These are phyloP conservation scores for Notospermus geniculatus DNA, from an alignment of 1,140 invertebrate genomes.

Conservation along the genomic window DNA sequence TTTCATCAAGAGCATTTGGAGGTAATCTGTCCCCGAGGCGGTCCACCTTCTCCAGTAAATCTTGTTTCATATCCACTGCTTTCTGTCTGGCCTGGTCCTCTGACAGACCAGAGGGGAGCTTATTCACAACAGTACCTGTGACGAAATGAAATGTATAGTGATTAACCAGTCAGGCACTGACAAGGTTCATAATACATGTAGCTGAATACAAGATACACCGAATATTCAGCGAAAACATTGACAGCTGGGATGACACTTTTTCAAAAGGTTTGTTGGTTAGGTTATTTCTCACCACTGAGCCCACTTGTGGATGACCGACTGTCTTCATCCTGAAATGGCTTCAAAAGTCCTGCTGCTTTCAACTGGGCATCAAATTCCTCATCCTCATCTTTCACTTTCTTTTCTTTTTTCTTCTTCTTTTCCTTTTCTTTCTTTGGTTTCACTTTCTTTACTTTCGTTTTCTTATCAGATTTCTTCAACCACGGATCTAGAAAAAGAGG, in stretches of 20 bases:
- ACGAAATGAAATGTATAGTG: no score
- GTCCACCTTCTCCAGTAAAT: conserved; percentile 84
- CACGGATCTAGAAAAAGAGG: conserved; percentile 75
- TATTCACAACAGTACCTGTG: no score
- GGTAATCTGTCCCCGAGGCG: conserved; percentile 83
- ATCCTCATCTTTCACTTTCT: conserved; percentile 39
- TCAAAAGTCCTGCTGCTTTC: conserved; percentile 36
- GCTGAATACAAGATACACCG: no score
- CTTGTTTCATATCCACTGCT: conserved; percentile 76
- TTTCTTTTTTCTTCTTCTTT: conserved; percentile 62
- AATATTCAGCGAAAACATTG: no score
- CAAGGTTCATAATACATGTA: no score
- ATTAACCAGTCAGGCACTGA: no score
- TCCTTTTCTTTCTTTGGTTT: conserved; percentile 64
- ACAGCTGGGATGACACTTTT: no score
- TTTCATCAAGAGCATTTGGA: conserved; percentile 96
- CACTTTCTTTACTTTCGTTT: conserved; percentile 57
- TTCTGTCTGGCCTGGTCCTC: conserved; percentile 29
- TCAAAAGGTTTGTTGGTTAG: background rate
- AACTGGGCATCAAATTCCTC: conserved; percentile 74
- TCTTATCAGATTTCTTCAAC: conserved; percentile 62
- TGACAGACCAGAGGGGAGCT: background rate
- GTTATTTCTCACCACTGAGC: background rate
- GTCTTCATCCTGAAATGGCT: conserved; percentile 1
- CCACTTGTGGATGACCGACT: no score